These are phyloP conservation scores for Cryptus armator DNA, from an alignment of 2,888 invertebrate genomes.

Conservation along the genomic window DNA sequence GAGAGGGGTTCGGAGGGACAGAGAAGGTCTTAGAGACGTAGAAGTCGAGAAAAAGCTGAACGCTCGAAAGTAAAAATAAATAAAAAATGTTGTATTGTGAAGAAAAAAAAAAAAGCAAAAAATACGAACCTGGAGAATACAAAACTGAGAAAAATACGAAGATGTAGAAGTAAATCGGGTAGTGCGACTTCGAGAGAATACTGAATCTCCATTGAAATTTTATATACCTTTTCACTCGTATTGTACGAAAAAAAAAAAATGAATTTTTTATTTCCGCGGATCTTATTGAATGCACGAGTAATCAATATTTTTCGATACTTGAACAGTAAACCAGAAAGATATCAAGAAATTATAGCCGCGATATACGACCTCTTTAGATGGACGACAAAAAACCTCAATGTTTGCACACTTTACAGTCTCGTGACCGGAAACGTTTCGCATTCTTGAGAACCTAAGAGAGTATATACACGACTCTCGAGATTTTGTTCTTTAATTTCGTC, in stretches of 20 bases:
- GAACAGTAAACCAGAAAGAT: background rate
- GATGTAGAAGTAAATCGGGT: conserved; percentile 12
- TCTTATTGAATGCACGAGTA: too few relatives aligned
- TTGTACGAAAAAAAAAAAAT: background rate
- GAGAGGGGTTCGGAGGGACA: conserved; percentile 30
- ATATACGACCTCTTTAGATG: background rate
- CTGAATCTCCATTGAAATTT: conserved; percentile 33
- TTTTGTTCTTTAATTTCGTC: background rate
- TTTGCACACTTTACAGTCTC: background rate
- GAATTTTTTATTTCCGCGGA: too few relatives aligned
- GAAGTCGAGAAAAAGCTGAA: conserved; percentile 56
- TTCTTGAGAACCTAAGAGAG: background rate
- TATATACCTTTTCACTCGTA: background rate
- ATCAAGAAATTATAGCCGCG: background rate
- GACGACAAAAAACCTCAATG: background rate
- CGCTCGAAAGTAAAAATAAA: conserved; percentile 65
- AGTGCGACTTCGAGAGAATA: conserved; percentile 6
- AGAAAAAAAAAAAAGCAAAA: background rate
- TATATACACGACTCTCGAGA: background rate
- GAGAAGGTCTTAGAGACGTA: conserved; percentile 44
- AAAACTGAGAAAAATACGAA: background rate
- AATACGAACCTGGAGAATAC: background rate
- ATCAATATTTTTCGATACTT: background rate
- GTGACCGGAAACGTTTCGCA: background rate
- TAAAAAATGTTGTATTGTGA: conserved; percentile 54